Base-by-base conservation (phyloP, 92 coral and sea anemone genomes). In the Pocillopora meandrina region DNA sequence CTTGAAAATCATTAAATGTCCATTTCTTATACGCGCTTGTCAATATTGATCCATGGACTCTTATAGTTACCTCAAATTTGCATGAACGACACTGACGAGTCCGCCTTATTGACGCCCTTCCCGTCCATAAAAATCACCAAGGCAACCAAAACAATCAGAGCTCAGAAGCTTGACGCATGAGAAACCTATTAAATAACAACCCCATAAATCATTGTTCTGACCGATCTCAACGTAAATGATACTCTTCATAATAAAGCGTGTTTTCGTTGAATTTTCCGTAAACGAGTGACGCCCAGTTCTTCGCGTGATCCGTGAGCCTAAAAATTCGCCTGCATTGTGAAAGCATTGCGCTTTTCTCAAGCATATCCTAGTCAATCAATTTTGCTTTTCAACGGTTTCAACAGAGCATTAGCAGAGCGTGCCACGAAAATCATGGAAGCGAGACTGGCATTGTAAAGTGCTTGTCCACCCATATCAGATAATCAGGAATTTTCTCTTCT, bases 291-390 rank as follows among this genome's bases (percentile, higher is more conserved):
- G 12, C 61, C 26, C 4, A 49, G 17, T 77, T 63, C 12, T 70
- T 70, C 71, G 77, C 85, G 85, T 70, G 85, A 81, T 81, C 20
- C 47, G 59, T 69, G 7, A 81, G 52, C 52, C 68, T 15, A 20
- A 58, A 52, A 35, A n/a, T 21, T 12, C 56, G 47, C 23, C 64
- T 3, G 52, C 52, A 52, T 17, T 20, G 18, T 20, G 63, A 19
- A 56, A 67, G 23, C 19, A 11, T 20, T 59, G 52, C 47, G 81
- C 21, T 56, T 75, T 77, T 56, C 19, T 77, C 35, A 10, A 62
- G 20, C 71, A 42, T 55, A 79, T 66, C 73, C 64, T 66, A 20
- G 16, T n/a, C 73, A 80, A 67, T 67, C 75, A 26, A 7, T 56
- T 67, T 68, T 56, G 61, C 49, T 18, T 61, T 31, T 55, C 31